Evolutionary conservation across 1,140 invertebrate species (phyloP).

Genomic region (Mercenaria mercenaria): DNA sequence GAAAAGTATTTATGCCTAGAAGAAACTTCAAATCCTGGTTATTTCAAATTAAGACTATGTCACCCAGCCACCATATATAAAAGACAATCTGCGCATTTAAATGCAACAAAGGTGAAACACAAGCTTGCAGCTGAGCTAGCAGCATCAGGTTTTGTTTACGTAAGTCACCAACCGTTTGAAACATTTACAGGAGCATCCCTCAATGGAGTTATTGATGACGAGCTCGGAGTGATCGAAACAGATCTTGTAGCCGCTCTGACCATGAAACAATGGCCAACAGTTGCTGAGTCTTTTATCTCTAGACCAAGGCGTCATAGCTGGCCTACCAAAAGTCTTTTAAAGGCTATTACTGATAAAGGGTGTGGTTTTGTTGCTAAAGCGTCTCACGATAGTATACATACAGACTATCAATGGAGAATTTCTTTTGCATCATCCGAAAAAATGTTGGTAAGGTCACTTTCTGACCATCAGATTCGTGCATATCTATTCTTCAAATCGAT

Average conservation of each 20-base stretch:
- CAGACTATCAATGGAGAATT: slow-evolving; percentile 40
- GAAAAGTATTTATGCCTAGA: neutral
- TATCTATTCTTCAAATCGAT: slow-evolving; percentile 57
- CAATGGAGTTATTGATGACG: slow-evolving; percentile 23
- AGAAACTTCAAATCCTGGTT: slow-evolving; percentile 42
- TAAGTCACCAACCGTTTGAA: neutral
- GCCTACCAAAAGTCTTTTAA: slow-evolving; percentile 5
- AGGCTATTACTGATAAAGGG: neutral
- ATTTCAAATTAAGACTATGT: slow-evolving; percentile 29
- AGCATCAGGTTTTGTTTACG: neutral
- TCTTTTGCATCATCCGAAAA: slow-evolving; percentile 52
- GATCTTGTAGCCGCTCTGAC: slow-evolving; percentile 37
- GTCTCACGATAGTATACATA: neutral
- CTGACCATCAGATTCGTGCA: slow-evolving; percentile 24
- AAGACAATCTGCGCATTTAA: neutral
- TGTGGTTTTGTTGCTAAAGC: slow-evolving; percentile 42
- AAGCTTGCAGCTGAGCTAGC: slow-evolving; percentile 9
- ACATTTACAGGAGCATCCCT: neutral
- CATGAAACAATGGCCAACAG: slow-evolving; percentile 31
- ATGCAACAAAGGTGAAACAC: neutral
- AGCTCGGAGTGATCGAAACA: slow-evolving; percentile 8
- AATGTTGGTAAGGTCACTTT: slow-evolving; percentile 28
- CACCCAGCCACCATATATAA: neutral
- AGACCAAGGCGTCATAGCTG: slow-evolving; percentile 12
- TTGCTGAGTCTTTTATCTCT: neutral